Conservation (phyloP, 1,140 invertebrate species). For the Aphaenogaster rudis region DNA sequence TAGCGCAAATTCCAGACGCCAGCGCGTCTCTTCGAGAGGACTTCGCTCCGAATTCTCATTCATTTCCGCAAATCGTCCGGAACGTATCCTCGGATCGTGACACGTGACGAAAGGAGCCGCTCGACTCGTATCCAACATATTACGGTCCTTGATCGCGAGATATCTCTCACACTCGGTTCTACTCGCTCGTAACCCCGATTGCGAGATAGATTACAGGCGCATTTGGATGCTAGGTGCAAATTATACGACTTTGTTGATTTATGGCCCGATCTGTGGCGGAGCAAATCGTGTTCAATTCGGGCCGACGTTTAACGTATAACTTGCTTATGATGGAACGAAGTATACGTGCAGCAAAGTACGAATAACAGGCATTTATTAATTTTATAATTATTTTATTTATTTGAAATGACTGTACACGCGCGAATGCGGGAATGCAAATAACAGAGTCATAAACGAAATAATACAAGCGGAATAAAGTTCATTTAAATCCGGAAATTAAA, state of each 20-base stretch:
- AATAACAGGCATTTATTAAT: slow-evolving; percentile 18
- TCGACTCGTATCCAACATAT: slow-evolving; percentile 32
- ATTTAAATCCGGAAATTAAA: slow-evolving; percentile 38
- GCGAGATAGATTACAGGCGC: slow-evolving; percentile 40
- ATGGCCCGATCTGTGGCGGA: neutral
- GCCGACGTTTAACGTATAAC: slow-evolving; percentile 14
- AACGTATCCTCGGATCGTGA: slow-evolving; percentile 42
- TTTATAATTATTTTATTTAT: slow-evolving; percentile 28
- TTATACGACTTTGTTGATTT: slow-evolving; percentile 43
- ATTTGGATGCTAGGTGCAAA: slow-evolving; percentile 42
- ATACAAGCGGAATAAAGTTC: slow-evolving; percentile 29
- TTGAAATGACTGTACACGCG: neutral
- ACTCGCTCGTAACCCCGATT: neutral
- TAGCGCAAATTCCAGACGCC: slow-evolving; percentile 18
- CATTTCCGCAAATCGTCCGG: slow-evolving; percentile 28
- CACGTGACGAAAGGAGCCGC: slow-evolving; percentile 38
- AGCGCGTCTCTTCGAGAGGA: neutral
- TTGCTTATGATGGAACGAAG: neutral
- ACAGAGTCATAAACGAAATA: slow-evolving; percentile 26
- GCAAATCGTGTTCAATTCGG: slow-evolving; percentile 2
- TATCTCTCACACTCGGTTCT: slow-evolving; percentile 17
- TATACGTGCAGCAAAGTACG: neutral
- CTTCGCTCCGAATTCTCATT: slow-evolving; percentile 33
- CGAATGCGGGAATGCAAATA: neutral
- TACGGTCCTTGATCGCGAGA: slow-evolving; percentile 34